Percentiles rank a stretch among this genome's conserved stretches.
Evolutionary conservation across 2,797 vertebrate genomes (phyloP).

Genomic region (Urophycis tenuis): DNA sequence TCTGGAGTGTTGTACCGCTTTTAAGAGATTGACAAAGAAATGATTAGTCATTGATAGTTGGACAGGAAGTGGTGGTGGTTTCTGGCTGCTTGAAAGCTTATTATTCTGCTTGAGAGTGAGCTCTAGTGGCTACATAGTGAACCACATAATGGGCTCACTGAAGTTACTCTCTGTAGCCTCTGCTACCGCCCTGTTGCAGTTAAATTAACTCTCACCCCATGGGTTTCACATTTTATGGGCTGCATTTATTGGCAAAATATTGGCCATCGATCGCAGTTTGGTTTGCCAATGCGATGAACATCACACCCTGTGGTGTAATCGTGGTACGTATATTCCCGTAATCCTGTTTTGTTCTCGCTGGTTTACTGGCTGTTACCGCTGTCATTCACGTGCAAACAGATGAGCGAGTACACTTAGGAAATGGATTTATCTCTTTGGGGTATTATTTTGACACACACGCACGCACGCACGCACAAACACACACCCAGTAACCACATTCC

Average conservation of each 20-base stretch:
- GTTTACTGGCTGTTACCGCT: neutral
- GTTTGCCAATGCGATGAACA: neutral
- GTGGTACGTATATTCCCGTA: neutral
- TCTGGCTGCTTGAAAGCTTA: constrained; percentile 13
- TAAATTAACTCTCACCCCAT: neutral
- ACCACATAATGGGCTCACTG: constrained; percentile 45
- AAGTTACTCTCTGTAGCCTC: neutral
- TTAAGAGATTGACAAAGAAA: constrained; percentile 36
- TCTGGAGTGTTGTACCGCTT: constrained; percentile 21
- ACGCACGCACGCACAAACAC: neutral
- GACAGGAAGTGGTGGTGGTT: constrained; percentile 7
- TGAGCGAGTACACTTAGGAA: neutral
- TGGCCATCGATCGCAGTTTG: neutral
- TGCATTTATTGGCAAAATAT: no score
- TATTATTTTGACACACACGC: neutral
- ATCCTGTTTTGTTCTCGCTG: neutral
- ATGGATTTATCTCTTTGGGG: neutral
- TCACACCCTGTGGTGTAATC: neutral
- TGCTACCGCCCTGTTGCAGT: neutral
- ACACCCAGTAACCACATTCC: constrained; percentile 17
- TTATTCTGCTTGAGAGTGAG: constrained; percentile 75
- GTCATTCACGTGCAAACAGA: neutral
- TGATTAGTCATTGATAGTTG: constrained; percentile 31
- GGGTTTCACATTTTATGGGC: no score
- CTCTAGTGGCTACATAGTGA: constrained; percentile 69